Conservation (phyloP, 2,888 invertebrate species). For the Gordius sp. region DNA sequence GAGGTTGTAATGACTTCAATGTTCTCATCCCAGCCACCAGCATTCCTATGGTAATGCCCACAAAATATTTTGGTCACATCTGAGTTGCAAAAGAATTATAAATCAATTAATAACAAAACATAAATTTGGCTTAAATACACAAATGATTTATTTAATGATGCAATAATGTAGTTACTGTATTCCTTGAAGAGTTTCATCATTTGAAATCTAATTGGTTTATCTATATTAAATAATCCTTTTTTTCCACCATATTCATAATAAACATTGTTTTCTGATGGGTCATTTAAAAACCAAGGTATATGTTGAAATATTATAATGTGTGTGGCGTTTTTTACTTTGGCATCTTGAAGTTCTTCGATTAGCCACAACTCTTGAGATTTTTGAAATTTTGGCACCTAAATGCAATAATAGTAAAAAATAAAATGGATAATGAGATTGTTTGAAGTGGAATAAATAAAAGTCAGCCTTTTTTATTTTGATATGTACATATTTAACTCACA, state of each 20-base stretch:
- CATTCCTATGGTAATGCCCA: conserved; percentile 33
- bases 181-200: neutral
- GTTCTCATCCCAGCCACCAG: conserved; percentile 27
- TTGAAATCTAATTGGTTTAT: neutral
- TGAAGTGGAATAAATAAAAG: no score
- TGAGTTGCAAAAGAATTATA: conserved; percentile 19
- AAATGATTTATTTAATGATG: neutral
- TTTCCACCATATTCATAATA: neutral
- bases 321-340: conserved; percentile 21
- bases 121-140: no score
- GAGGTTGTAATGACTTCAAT: conserved; percentile 29
- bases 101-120: conserved; percentile 7
- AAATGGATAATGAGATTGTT: no score
- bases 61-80: conserved; percentile 31
- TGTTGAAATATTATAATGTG: conserved; percentile 31
- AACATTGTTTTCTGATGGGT: neutral
- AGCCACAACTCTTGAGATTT: conserved; percentile 31
- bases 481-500: conserved; percentile 21
- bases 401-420: no score
- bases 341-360: conserved; percentile 25
- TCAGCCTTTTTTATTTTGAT: no score
- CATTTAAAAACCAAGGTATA: conserved; percentile 30
- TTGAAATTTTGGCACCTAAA: no score
- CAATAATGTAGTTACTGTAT: neutral
- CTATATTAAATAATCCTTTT: neutral